These are phyloP conservation scores for Itoplectis maculator DNA, from an alignment of 2,888 invertebrate species.

Conservation along the genomic window DNA sequence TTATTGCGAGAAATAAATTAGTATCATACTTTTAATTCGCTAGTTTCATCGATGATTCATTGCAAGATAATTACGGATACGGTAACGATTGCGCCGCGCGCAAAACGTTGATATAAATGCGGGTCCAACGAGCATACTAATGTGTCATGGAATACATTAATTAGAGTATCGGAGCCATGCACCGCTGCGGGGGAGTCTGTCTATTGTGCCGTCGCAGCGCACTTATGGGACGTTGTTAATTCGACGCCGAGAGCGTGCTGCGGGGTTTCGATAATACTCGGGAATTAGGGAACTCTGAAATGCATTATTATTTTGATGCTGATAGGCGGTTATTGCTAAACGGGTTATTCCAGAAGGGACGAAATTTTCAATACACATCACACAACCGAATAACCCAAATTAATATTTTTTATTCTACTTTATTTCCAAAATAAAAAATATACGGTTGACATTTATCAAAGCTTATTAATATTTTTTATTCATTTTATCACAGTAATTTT, in stretches of 20 bases:
- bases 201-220: constrained; percentile 25
- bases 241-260: constrained; percentile 27
- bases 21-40: neutral
- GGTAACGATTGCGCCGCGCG: neutral
- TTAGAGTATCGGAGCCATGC: constrained; percentile 16
- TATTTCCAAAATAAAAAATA: no score
- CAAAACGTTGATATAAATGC: constrained; percentile 15
- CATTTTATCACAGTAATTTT: no score
- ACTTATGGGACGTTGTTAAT: constrained; percentile 35
- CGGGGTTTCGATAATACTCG: constrained; percentile 24
- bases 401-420: no score
- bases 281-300: constrained; percentile 45
- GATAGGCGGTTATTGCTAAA: neutral
- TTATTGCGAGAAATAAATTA: no score
- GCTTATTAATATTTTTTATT: no score
- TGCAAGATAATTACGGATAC: constrained; percentile 7
- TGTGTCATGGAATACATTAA: constrained; percentile 49
- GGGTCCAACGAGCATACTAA: constrained; percentile 26
- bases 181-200: constrained; percentile 1
- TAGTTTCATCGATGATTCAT: constrained; percentile 26
- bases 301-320: constrained; percentile 39
- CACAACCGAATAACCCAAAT: no score
- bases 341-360: neutral
- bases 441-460: no score
- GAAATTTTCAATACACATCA: neutral